phyloP scores from a whole-genome alignment of 37 sponge, comb jelly and placozoan genomes.

The Chondrilla cf. caribensis region DNA sequence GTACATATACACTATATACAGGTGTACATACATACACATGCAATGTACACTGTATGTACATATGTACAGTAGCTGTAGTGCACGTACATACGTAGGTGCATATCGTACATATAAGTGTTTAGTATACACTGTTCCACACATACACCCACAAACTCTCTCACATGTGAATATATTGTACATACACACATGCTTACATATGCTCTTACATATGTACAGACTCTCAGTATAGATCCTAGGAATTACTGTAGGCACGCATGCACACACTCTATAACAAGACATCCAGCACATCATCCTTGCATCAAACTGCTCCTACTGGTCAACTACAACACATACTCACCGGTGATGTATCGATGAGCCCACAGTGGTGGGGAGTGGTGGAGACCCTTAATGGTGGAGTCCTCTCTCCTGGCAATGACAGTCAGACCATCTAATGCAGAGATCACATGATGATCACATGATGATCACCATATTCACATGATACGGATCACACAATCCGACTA shows the following conservation, averaged over 20 bases:
- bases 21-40: neutral
- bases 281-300: no score
- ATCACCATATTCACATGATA: no score
- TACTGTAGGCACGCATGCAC: neutral
- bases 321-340: no score
- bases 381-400: neutral
- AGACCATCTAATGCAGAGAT: neutral
- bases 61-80: neutral
- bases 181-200: no score
- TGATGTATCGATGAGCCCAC: constrained; percentile 14
- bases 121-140: neutral
- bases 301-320: no score
- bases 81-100: neutral
- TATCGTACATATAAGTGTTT: neutral
- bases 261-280: no score
- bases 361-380: constrained; percentile 6
- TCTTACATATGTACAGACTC: no score
- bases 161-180: no score
- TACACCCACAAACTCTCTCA: neutral
- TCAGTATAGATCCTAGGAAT: neutral
- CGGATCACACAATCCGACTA: no score
- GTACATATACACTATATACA: neutral
- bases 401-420: neutral
- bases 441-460: no score
- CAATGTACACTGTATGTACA: neutral